Base-by-base conservation (phyloP, 2,113 vertebrate genomes). In the Notechis scutatus region DNA sequence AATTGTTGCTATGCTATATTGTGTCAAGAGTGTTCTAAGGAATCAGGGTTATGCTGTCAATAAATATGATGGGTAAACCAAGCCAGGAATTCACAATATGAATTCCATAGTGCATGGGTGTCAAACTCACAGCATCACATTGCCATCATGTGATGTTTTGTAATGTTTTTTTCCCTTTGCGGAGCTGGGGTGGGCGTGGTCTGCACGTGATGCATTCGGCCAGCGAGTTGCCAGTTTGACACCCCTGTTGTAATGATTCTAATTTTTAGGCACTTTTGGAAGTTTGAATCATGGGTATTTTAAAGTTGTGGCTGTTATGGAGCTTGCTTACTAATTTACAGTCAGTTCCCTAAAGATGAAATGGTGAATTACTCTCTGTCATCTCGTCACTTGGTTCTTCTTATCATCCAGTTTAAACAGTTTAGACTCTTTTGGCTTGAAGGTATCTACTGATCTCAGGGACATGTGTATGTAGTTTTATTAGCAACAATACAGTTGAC, bases 31-130 rank as follows among this genome's bases (percentile, higher is more conserved):
- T 61, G 55, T 39, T 21, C 50, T 86, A 47, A 45, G 34, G 61
- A 95, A 14, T 39, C 91, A 29, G 21, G 93, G 29, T 20, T 95
- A 29, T 90, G 34, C 42, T 89, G 59, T 4, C n/a, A 24, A 47
- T 93, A 61, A 42, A 59, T 74, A 94, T 64, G 0, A 0, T 9
- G 42, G 1, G 15, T 87, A 39, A 74, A 3, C 0, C 1, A 0
- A 3, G 5, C 15, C n/a, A n/a, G 1, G 10, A 92, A 45, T 92
- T 85, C 29, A 88, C 8, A 45, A 34, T 34, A 39, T 74, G 34
- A 45, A 45, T 45, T 45, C n/a, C 34, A 74, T 18, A 18, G n/a
- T 39, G n/a, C 50, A 52, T 52, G 50, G 50, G 50, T 52, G 50
- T 52, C 50, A 52, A 52, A 52, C 50, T 52, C 50, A 52, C 10